Evolutionary conservation across 2,113 vertebrate species (phyloP), one percentile per base, ranked within the genome.

Genomic region (Melanerpes formicivorus): DNA sequence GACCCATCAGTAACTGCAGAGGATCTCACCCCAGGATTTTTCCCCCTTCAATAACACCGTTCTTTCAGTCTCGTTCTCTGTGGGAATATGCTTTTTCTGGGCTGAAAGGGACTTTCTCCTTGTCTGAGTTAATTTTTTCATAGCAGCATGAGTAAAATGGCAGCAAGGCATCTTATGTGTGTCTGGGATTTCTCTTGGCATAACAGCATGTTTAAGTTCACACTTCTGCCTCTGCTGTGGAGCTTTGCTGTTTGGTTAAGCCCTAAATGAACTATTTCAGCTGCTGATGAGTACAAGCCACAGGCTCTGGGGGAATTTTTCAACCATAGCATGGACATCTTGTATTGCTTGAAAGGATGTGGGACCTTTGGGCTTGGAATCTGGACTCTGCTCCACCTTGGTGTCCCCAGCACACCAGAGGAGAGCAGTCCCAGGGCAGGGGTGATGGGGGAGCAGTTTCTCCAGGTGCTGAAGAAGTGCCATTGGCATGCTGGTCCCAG

Each of bases 201-300:
- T 60, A 80, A 59, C 63, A 30, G 32, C 0, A 0, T 60, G 48
- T 81, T 95, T 75, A 64, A 27, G 42, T 75, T 93, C 85, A 65
- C 82, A 80, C 64, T n/a, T 92, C 66, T 96, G 74, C 71, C 76
- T 90, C 77, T 93, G 85, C 84, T 91, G 40, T 50, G 79, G 40
- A 69, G 67, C 71, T 84, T 56, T 84, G 73, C 80, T 50, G 16
- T 59, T 77, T 90, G 62, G 25, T 78, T 94, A 69, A 95, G 56
- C 64, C 64, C 71, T 76, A 17, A 70, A 34, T n/a, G 62, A 17
- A 4, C 21, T 69, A 1, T 69, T 85, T 83, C 25, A 62, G 30
- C 26, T 32, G 27, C 23, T 34, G 64, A 56, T 63, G 55, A 70
- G 65, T 60, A 56, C n/a, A 7, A 26, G 37, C 58, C 48, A 3